phyloP scores from a whole-genome alignment of 2,888 invertebrate genomes.

The Aphidius colemani region DNA sequence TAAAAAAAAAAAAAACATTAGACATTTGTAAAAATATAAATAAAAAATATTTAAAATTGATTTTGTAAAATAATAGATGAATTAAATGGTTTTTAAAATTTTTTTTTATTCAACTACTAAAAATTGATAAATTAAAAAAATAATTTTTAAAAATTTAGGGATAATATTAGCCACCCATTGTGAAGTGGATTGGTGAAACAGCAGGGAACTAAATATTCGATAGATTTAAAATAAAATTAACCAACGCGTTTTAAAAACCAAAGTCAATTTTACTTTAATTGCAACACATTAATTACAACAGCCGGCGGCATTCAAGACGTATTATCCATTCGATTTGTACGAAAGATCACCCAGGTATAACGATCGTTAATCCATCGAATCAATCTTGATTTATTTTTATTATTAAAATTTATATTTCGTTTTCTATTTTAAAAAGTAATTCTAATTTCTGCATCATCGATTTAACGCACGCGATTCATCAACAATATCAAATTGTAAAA shows the following conservation, averaged over 20 bases:
- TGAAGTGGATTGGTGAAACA: slow-evolving; percentile 56
- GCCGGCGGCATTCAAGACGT: slow-evolving; percentile 45
- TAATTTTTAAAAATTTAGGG: slow-evolving; percentile 8
- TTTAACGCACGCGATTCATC: no score
- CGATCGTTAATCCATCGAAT: slow-evolving; percentile 28
- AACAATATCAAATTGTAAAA: no score
- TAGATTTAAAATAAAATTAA: slow-evolving; percentile 55
- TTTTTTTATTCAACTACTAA: background rate
- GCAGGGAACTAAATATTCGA: slow-evolving; percentile 58
- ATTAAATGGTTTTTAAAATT: background rate
- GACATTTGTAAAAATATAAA: no score
- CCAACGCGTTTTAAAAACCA: slow-evolving; percentile 49
- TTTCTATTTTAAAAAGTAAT: no score
- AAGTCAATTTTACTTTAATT: slow-evolving; percentile 54
- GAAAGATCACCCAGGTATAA: slow-evolving; percentile 24
- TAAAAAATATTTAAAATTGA: no score
- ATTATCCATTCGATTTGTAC: slow-evolving; percentile 42
- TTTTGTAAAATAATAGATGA: background rate
- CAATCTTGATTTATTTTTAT: slow-evolving; percentile 16
- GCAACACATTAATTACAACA: slow-evolving; percentile 58
- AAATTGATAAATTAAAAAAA: background rate
- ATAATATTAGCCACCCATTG: slow-evolving; percentile 53
- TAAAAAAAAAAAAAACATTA: slow-evolving; percentile 9
- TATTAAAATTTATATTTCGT: no score
- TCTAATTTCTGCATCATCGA: no score